These are phyloP conservation scores for Eleutherodactylus coqui DNA, from an alignment of 2,797 vertebrate species.

Conservation along the genomic window DNA sequence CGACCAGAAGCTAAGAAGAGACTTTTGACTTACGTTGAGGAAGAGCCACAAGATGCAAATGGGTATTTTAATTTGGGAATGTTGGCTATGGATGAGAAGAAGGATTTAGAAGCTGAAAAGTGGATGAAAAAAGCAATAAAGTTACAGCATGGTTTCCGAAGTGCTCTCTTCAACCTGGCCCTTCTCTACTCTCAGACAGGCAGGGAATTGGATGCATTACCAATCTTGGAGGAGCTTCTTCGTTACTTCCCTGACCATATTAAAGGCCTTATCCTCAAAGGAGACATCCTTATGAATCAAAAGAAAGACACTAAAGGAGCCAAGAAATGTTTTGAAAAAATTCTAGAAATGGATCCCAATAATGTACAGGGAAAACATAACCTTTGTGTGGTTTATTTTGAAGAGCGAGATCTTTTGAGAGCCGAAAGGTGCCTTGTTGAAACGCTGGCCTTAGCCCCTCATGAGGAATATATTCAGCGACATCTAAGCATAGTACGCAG, in stretches of 20 bases:
- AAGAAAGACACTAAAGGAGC: constrained; percentile 93
- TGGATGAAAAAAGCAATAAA: constrained; percentile 96
- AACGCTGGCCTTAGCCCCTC: constrained; percentile 89
- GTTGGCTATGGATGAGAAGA: constrained; percentile 96
- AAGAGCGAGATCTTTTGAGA: constrained; percentile 88
- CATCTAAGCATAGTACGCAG: constrained; percentile 91
- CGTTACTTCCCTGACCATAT: constrained; percentile 91
- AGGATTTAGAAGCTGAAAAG: constrained; percentile 86
- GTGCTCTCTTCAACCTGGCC: constrained; percentile 95
- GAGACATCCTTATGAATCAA: constrained; percentile 99
- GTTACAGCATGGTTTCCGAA: constrained; percentile 90
- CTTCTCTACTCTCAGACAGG: constrained; percentile 92
- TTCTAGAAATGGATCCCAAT: constrained; percentile 87
- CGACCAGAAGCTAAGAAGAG: constrained; percentile 94
- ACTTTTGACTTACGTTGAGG: constrained; percentile 89
- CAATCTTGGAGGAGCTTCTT: constrained; percentile 88
- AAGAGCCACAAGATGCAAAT: constrained; percentile 93
- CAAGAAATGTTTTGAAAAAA: constrained; percentile 90
- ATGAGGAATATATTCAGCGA: constrained; percentile 94
- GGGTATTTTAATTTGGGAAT: constrained; percentile 99
- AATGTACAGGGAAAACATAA: constrained; percentile 99
- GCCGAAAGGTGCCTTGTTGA: constrained; percentile 93
- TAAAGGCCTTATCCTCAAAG: constrained; percentile 96
- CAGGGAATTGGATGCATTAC: constrained; percentile 89
- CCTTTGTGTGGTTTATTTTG: constrained; percentile 96